phyloP scores from a whole-genome alignment of 2,888 invertebrate species.

The Nezara viridula region DNA sequence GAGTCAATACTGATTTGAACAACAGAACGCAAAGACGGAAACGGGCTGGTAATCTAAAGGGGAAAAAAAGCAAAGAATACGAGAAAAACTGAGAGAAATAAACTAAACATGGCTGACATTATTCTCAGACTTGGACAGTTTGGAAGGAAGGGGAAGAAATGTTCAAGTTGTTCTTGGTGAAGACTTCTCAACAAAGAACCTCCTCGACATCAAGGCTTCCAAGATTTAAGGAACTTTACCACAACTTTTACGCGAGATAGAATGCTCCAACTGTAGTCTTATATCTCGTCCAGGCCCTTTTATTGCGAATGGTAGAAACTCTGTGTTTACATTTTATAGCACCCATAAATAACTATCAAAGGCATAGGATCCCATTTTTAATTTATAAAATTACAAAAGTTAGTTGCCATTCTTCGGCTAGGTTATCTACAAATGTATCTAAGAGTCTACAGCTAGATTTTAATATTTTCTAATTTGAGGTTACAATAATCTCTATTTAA shows the following conservation, averaged over 20 bases:
- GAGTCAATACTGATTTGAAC: too few relatives aligned
- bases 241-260: background rate
- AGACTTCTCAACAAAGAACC: conserved; percentile 23
- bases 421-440: too few relatives aligned
- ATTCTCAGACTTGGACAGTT: conserved; percentile 25
- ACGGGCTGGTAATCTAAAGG: background rate
- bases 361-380: too few relatives aligned
- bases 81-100: background rate
- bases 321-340: background rate
- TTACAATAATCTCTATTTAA: too few relatives aligned
- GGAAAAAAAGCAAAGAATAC: background rate
- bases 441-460: too few relatives aligned
- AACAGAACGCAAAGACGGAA: too few relatives aligned
- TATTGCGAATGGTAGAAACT: background rate
- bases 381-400: too few relatives aligned
- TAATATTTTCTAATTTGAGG: too few relatives aligned
- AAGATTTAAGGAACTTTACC: conserved; percentile 18
- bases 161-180: conserved; percentile 4
- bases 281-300: background rate
- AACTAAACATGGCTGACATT: conserved; percentile 11
- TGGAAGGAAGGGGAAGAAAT: conserved; percentile 14
- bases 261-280: background rate
- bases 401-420: too few relatives aligned
- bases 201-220: conserved; percentile 15
- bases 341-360: background rate